Base-by-base conservation (phyloP, 2,113 vertebrate species). In the Melospiza georgiana region DNA sequence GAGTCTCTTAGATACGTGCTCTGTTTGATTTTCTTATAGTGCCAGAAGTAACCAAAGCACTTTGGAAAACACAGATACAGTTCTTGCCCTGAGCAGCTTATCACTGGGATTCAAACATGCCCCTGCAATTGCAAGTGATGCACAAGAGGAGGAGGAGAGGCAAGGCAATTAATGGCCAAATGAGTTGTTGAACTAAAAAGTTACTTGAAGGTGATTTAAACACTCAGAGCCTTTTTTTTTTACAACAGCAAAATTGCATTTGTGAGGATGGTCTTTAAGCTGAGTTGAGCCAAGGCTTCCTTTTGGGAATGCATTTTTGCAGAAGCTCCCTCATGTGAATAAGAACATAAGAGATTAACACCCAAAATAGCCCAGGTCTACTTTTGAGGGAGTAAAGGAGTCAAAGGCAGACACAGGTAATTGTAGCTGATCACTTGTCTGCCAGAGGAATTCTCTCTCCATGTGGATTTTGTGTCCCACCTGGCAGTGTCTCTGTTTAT, bases 131-230 rank as follows among this genome's bases (percentile, higher is more conserved):
- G 33, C 88, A 85, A 85, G 79, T 66, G 51, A 67, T 15, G 51
- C 7, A 30, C 72, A 44, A 23, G 44, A 78, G 79, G 75, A 88
- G 41, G 55, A 91, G 59, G 67, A 90, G 48, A 63, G 35, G 54
- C 74, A 90, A 90, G 83, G 89, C 80, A 94, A 89, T 94, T 97
- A 96, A 90, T 92, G 89, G 61, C 76, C 89, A 94, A 83, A 92
- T 81, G 79, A 95, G 79, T 67, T 85, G 84, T 90, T 93, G 48
- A 93, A 51, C 65, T 92, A 58, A 93, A 52, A 93, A 94, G 83
- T 95, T 97, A 84, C 71, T 89, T 95, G 92, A 96, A 94, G 90
- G 82, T 88, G 84, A 91, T 92, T 48, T 2, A 48, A 87, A 48
- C 48, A 13, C 31, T 82, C 12, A 1, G n/a, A 43, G 57, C 30